Percentiles rank a stretch among this genome's conserved stretches.
Evolutionary conservation across 2,113 vertebrate genomes (phyloP).

Genomic region (Neodontobutis hainanensis): DNA sequence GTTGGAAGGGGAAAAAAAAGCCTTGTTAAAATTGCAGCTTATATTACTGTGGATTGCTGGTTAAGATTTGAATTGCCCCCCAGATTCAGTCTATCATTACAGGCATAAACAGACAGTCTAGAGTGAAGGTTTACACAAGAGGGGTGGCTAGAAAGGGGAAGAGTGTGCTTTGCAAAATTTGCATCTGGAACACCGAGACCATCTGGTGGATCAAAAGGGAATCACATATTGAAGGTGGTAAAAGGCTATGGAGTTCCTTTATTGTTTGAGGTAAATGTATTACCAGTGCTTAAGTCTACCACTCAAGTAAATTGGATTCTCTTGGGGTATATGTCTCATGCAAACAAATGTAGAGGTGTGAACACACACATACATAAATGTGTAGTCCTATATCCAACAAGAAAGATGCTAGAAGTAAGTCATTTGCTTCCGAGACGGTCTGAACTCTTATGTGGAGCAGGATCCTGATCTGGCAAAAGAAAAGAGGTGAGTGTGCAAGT

Average conservation of each 20-base stretch:
- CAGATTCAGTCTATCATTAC: constrained; percentile 21
- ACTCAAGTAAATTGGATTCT: constrained; percentile 25
- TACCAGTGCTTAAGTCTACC: constrained; percentile 1
- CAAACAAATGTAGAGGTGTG: constrained; percentile 24
- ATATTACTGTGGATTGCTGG: constrained; percentile 22
- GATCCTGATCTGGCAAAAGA: constrained; percentile 39
- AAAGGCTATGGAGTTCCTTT: constrained; percentile 8
- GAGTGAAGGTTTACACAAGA: constrained; percentile 42
- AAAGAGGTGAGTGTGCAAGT: constrained; percentile 17
- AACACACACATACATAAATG: constrained; percentile 11
- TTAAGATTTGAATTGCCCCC: constrained; percentile 24
- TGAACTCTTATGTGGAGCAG: constrained; percentile 18
- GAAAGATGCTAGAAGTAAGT: constrained; percentile 56
- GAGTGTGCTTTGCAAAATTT: constrained; percentile 21
- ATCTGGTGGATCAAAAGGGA: constrained; percentile 62
- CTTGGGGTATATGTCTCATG: constrained; percentile 8
- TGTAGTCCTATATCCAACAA: not conserved
- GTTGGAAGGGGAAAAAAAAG: not conserved
- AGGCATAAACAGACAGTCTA: constrained; percentile 19
- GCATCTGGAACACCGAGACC: constrained; percentile 59
- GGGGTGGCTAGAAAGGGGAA: constrained; percentile 23
- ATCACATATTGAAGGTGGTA: constrained; percentile 4
- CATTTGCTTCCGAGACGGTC: constrained; percentile 61
- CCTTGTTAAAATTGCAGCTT: constrained; percentile 18
- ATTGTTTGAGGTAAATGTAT: not conserved